phyloP scores from a whole-genome alignment of 1,140 invertebrate species.

The Bombus waltoni region DNA sequence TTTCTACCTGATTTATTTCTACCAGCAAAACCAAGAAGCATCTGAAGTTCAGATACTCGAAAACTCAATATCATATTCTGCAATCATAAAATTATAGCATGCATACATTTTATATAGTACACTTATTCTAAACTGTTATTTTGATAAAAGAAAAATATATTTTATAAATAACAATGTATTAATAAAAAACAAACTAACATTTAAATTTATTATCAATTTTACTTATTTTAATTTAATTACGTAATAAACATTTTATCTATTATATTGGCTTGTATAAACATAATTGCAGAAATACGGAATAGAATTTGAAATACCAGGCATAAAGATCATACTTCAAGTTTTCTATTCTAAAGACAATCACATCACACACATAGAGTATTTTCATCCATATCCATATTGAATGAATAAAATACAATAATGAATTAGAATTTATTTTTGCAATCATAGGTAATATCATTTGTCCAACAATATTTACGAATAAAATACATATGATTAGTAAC shows the following conservation, averaged over 20 bases:
- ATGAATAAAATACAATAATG: background rate
- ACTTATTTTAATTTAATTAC: background rate
- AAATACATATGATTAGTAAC: background rate
- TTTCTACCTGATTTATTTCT: conserved; percentile 94
- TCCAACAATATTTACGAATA: background rate
- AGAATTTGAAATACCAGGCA: conserved; percentile 23
- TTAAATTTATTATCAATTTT: background rate
- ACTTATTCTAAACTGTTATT: background rate
- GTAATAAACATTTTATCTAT: background rate
- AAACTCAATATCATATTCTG: conserved; percentile 93
- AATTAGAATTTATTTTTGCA: background rate
- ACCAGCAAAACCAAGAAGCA: conserved; percentile 92
- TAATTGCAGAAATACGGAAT: conserved; percentile 28
- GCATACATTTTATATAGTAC: background rate
- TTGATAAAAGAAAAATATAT: background rate
- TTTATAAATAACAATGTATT: background rate
- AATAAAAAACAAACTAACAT: background rate
- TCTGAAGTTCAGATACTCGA: conserved; percentile 92
- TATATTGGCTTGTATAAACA: background rate
- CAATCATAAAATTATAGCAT: conserved; percentile 74
- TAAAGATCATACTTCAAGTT: conserved; percentile 51
- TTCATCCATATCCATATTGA: background rate
- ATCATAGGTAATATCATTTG: background rate
- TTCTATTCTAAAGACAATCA: conserved; percentile 28
- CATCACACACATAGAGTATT: background rate